Base-by-base conservation (phyloP, 2,888 invertebrate genomes). In the Eucera pruinosa region DNA sequence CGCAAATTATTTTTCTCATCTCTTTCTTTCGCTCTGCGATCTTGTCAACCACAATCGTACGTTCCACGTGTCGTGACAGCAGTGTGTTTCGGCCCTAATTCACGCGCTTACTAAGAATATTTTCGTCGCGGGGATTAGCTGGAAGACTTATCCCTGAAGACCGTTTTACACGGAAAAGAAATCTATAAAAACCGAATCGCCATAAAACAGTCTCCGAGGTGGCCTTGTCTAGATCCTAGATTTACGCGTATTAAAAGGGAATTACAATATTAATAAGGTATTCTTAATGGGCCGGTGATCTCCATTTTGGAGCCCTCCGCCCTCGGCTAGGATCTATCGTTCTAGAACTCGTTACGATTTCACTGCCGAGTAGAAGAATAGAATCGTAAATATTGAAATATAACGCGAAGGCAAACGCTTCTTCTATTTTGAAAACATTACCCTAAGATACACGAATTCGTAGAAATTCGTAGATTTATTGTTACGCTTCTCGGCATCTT, bases 181-280 rank as follows among this genome's bases (percentile, higher is more conserved):
- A 74, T 83, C 81, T 75, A 80, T 79, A 75, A 76, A 82, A 82
- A 55, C 43, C 33, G 54, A 67, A 27, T 68, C 58, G 65, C 61
- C 81, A 82, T 87, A 87, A 87, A 87, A 84, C 76, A 84, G 82
- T 62, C 86, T 86, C 77, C 88, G 57, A 79, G 89, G 89, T 90
- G 90, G 90, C 87, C 89, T 89, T 86, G 89, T 90, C 87, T 58
- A 30, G 80, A 83, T 78, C 60, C 77, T 85, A 88, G 89, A 90
- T 90, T 89, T 89, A 89, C 87, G 87, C 81, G 87, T 86, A 89
- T 90, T 89, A 89, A 87, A 88, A 84, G 67, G 74, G 77, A 87
- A 89, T 89, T 90, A 90, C 84, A 87, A 89, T 88, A 89, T 89
- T 89, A 89, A 90, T 89, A 89, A 89, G 88, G 83, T 77, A 69